Conservation (phyloP, 2,113 vertebrate species). For the Lophius piscatorius region DNA sequence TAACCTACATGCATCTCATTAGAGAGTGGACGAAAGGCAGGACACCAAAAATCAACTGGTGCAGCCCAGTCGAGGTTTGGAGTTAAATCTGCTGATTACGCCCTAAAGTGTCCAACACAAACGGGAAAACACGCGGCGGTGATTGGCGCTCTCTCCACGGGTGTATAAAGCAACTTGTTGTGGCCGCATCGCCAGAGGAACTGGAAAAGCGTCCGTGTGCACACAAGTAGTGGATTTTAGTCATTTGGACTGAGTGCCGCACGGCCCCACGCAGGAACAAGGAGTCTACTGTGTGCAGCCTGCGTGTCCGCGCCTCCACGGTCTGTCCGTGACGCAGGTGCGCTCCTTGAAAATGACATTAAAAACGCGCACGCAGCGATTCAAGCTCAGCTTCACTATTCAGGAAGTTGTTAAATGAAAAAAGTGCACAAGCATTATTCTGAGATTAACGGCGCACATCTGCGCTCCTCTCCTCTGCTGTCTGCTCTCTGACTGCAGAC, state of each 20-base stretch:
- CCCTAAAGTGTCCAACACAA: slow-evolving; percentile 55
- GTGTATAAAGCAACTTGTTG: slow-evolving; percentile 58
- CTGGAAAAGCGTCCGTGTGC: slow-evolving; percentile 9
- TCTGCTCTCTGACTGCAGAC: slow-evolving; percentile 77
- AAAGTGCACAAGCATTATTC: slow-evolving; percentile 78
- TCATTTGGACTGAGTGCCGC: slow-evolving; percentile 13
- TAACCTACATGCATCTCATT: slow-evolving; percentile 98
- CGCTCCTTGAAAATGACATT: slow-evolving; percentile 79
- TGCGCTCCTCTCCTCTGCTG: slow-evolving; percentile 23
- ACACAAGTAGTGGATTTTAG: slow-evolving; percentile 39
- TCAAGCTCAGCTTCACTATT: slow-evolving; percentile 59
- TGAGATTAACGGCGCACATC: slow-evolving; percentile 14
- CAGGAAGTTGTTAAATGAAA: slow-evolving; percentile 47
- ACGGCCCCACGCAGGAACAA: slow-evolving; percentile 18
- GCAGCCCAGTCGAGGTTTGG: slow-evolving; percentile 3
- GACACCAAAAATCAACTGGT: slow-evolving; percentile 74
- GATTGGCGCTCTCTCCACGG: slow-evolving; percentile 70
- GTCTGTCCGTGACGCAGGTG: slow-evolving; percentile 79
- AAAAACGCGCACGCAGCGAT: slow-evolving; percentile 52
- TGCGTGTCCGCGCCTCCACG: slow-evolving; percentile 26
- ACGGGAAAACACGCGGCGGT: slow-evolving; percentile 73
- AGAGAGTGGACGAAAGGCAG: slow-evolving; percentile 70
- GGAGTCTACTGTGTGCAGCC: slow-evolving; percentile 21
- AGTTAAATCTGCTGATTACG: slow-evolving; percentile 39
- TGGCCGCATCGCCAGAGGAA: slow-evolving; percentile 27